These are phyloP conservation scores for Sula dactylatra DNA, from an alignment of 2,113 vertebrate genomes.

Conservation along the genomic window DNA sequence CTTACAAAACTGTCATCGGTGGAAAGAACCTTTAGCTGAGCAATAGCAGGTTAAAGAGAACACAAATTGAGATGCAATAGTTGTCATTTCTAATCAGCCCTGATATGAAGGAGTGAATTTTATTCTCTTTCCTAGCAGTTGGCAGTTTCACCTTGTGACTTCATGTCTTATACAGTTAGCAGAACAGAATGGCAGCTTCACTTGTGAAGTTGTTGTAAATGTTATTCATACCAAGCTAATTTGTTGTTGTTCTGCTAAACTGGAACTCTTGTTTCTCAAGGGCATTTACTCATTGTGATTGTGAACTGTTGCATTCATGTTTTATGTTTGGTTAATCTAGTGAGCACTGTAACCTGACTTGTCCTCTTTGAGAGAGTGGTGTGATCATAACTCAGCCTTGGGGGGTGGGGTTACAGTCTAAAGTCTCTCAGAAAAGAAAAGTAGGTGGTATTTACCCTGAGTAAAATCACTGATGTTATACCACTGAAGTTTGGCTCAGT, in stretches of 20 bases:
- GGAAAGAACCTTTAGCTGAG: neutral
- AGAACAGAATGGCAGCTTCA: slow-evolving; percentile 8
- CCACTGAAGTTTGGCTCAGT: neutral
- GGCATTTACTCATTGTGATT: slow-evolving; percentile 21
- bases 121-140: neutral
- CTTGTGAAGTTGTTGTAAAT: slow-evolving; percentile 16
- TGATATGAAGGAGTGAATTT: neutral
- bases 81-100: neutral
- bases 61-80: neutral
- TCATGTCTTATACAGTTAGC: neutral
- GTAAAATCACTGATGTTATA: neutral
- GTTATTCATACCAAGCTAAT: slow-evolving; percentile 31
- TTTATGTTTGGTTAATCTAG: slow-evolving; percentile 9
- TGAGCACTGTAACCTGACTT: neutral
- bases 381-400: neutral
- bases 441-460: neutral
- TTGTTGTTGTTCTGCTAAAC: slow-evolving; percentile 15
- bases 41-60: neutral
- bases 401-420: neutral
- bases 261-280: neutral
- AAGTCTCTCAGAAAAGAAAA: neutral
- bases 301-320: neutral
- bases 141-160: slow-evolving; percentile 3
- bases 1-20: neutral
- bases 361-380: neutral